Base-by-base conservation (phyloP, 2,113 vertebrate species). In the Serilophus lunatus region DNA sequence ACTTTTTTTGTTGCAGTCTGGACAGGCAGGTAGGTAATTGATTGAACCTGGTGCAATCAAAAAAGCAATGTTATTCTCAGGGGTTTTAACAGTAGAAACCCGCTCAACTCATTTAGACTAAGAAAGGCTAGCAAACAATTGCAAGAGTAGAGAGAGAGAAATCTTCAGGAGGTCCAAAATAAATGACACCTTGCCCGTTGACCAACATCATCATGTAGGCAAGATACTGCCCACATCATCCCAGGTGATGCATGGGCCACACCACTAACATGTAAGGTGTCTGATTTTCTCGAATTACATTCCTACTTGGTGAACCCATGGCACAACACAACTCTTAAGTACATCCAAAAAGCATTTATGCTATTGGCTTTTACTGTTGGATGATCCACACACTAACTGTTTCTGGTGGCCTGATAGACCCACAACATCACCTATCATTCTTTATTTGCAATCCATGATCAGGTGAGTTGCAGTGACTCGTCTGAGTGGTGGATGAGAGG, bases 401-500 rank as follows among this genome's bases (percentile, higher is more conserved):
- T 33, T 35, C 19, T 66, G 22, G 25, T 2, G 1, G 24, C 65
- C 24, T 0, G 0, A 5, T 7, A 50, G 19, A 85, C 11, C 25
- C 23, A 28, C 0, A 4, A 9, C 31, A 47, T 59, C 44, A 20
- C 5, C 29, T 9, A 13, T 16, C 22, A 61, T 36, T 12, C 23
- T 64, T 5, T 17, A 36, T 45, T 60, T 79, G 28, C 8, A 49
- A 0, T 57, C 3, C 0, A 1, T 56, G 44, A n/a, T 16, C 35
- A 64, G 38, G 7, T 53, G 22, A 59, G 18, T n/a, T 28, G 17
- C 57, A 70, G 4, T 44, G 22, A 51, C 44, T 36, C 36, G 29
- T 24, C 28, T 14, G 19, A 53, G n/a, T 4, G 13, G 16, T 5
- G 19, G 19, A 0, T 22, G 38, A n/a, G n/a, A n/a, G n/a, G n/a